Conservation (phyloP, 2,888 invertebrate genomes). For the Mythimna lalbum region DNA sequence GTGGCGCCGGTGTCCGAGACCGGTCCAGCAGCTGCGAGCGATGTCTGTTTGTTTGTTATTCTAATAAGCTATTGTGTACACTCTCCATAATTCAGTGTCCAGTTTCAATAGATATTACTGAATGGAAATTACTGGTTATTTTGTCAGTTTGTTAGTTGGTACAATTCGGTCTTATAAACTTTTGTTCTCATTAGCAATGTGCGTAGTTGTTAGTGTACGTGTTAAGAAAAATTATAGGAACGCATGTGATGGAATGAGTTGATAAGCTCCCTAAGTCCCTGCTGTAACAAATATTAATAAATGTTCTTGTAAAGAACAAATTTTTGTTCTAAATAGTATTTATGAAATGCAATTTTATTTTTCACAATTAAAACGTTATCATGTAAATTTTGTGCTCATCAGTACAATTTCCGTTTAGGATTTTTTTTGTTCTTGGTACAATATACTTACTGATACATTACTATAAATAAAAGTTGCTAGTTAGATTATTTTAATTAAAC, state of each 20-base stretch:
- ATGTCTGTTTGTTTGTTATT: slow-evolving; percentile 70
- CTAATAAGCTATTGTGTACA: slow-evolving; percentile 72
- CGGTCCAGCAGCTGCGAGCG: slow-evolving; percentile 83
- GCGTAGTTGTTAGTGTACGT: background rate
- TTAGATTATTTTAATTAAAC: background rate
- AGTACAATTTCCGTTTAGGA: background rate
- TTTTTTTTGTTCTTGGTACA: background rate
- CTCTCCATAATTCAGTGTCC: slow-evolving; percentile 63
- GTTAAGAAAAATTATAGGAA: background rate
- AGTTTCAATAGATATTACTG: slow-evolving; percentile 65
- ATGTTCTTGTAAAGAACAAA: too few species aligned
- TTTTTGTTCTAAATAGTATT: background rate
- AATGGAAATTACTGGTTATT: slow-evolving; percentile 64
- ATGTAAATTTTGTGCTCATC: background rate
- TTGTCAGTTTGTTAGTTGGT: slow-evolving; percentile 34
- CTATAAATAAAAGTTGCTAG: background rate
- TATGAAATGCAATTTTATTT: background rate
- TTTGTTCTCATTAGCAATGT: slow-evolving; percentile 10
- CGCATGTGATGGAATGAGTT: background rate
- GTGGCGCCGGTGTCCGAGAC: slow-evolving; percentile 65
- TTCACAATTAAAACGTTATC: background rate
- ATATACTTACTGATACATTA: too few species aligned
- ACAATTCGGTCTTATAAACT: slow-evolving; percentile 13
- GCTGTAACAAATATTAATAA: too few species aligned
- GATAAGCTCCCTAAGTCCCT: too few species aligned